phyloP scores from a whole-genome alignment of 2,113 vertebrate genomes.

The Tiliqua scincoides region DNA sequence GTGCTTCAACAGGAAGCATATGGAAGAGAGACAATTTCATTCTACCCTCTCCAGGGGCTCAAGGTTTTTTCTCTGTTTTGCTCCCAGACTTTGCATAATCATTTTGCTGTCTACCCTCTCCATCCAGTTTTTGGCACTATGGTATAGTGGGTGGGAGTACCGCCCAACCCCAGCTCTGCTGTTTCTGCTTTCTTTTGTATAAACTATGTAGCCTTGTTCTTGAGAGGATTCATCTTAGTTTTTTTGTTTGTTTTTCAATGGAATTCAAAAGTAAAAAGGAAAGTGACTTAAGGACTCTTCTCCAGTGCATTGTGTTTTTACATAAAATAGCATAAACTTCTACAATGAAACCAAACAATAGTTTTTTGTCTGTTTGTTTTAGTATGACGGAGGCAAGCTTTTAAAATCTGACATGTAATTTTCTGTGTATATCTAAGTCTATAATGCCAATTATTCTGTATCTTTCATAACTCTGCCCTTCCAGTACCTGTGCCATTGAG shows the following conservation, averaged over 20 bases:
- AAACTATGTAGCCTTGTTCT: conserved; percentile 1
- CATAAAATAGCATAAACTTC: conserved; percentile 26
- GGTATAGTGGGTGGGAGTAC: background rate
- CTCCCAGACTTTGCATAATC: background rate
- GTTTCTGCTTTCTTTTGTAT: conserved; percentile 31
- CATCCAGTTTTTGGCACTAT: conserved; percentile 4
- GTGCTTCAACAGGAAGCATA: conserved; percentile 1
- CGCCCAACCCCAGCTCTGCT: conserved; percentile 12
- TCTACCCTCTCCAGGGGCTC: background rate
- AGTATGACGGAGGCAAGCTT: background rate
- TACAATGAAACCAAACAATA: background rate
- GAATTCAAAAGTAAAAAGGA: background rate
- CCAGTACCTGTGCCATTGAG: background rate
- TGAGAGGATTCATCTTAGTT: conserved; percentile 12
- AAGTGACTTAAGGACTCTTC: background rate
- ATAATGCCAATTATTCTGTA: background rate
- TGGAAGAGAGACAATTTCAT: conserved; percentile 36
- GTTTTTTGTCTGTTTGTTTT: background rate
- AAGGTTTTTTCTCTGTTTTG: background rate
- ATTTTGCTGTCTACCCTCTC: background rate
- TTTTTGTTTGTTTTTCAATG: conserved; percentile 24
- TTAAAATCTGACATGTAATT: rapidly evolving
- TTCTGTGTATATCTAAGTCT: background rate
- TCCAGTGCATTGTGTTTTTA: conserved; percentile 22
- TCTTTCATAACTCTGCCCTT: background rate